A percentile compares a stretch with the other conserved stretches of the same genome.
Evolutionary conservation across 2,888 invertebrate genomes (phyloP).

Genomic region (Crepidodera aurea): DNA sequence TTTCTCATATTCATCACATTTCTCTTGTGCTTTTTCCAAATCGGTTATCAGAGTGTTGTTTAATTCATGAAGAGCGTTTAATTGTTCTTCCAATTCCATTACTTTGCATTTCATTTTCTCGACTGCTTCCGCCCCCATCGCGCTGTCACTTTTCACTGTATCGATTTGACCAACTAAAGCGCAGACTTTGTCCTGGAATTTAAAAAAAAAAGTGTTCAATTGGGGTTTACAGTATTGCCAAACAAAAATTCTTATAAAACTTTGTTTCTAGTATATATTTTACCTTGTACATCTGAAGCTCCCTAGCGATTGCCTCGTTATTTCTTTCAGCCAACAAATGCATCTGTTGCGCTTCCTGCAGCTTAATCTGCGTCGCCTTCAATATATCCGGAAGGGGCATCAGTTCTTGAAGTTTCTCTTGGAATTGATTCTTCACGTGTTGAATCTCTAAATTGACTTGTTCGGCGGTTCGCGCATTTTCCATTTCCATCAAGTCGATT

Average conservation of each 20-base stretch:
- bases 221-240: too few relatives aligned
- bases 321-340: conserved; percentile 72
- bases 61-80: conserved; percentile 54
- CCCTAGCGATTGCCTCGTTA: conserved; percentile 71
- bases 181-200: conserved; percentile 50
- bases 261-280: too few relatives aligned
- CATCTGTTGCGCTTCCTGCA: conserved; percentile 74
- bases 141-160: conserved; percentile 63
- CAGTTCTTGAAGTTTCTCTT: conserved; percentile 75
- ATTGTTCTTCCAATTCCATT: conserved; percentile 53
- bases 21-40: conserved; percentile 62
- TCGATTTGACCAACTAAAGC: conserved; percentile 63
- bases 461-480: conserved; percentile 74
- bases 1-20: conserved; percentile 67
- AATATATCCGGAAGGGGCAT: conserved; percentile 74
- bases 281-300: conserved; percentile 69
- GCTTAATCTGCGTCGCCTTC: conserved; percentile 71
- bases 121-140: conserved; percentile 63
- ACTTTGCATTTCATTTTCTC: conserved; percentile 55
- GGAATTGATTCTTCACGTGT: conserved; percentile 74
- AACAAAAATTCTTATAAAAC: too few relatives aligned
- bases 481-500: conserved; percentile 76
- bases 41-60: conserved; percentile 55
- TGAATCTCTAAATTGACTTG: conserved; percentile 77
- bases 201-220: neutral